Evolutionary conservation across 2,888 invertebrate genomes (phyloP).

Genomic region (Holacanthella duospinosa): DNA sequence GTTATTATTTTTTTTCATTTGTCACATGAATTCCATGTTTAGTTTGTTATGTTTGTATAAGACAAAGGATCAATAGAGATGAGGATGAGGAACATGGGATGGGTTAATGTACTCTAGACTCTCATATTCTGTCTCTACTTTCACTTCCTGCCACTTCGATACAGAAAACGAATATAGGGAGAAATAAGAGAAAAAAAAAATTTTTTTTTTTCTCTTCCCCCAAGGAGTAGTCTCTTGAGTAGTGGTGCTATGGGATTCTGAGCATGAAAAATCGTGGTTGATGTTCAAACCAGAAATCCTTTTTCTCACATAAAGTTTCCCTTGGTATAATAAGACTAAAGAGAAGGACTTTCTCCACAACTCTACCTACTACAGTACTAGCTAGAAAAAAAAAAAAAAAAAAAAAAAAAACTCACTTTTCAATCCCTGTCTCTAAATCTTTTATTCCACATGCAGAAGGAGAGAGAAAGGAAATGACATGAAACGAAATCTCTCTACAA

Average conservation of each 20-base stretch:
- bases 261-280: neutral
- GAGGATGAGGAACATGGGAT: neutral
- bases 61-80: neutral
- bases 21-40: neutral
- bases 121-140: neutral
- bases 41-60: neutral
- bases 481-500: neutral
- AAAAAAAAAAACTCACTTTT: neutral
- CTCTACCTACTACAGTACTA: neutral
- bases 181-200: constrained; percentile 2
- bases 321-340: too few species aligned
- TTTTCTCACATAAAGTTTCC: neutral
- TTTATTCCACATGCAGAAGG: neutral
- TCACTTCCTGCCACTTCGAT: neutral
- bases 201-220: neutral
- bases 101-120: neutral
- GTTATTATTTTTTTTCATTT: neutral
- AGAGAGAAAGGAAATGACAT: neutral
- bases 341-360: too few species aligned
- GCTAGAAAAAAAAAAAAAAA: neutral
- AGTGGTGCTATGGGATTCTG: neutral
- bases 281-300: constrained; percentile 14
- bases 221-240: neutral
- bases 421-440: neutral
- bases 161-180: neutral